These are phyloP conservation scores for Melipona quadrifasciata DNA, from an alignment of 1,140 invertebrate genomes.

Conservation along the genomic window DNA sequence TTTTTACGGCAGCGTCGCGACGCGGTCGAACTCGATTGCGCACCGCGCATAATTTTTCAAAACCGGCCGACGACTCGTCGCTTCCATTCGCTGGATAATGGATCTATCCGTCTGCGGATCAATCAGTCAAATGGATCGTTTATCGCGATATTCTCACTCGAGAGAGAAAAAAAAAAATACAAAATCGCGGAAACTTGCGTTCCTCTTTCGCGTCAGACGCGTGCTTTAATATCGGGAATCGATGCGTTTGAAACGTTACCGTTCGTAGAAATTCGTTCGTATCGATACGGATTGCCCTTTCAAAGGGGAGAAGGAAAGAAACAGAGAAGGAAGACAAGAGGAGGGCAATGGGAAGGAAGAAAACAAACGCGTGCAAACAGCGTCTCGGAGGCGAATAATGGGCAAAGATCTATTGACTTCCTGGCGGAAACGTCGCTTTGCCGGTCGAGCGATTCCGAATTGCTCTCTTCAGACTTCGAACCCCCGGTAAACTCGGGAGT, in stretches of 20 bases:
- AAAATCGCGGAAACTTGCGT: neutral
- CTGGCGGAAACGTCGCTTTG: conserved; percentile 26
- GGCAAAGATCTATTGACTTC: conserved; percentile 15
- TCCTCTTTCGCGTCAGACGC: neutral
- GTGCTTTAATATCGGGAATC: conserved; percentile 27
- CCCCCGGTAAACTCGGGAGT: neutral
- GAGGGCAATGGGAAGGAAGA: too few species aligned
- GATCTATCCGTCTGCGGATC: conserved; percentile 17
- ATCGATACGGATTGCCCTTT: neutral
- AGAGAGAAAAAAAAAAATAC: neutral
- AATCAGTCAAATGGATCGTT: conserved; percentile 46
- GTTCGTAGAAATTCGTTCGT: neutral
- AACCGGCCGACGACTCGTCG: neutral
- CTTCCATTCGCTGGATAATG: conserved; percentile 7
- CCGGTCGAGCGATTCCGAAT: conserved; percentile 1
- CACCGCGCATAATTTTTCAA: conserved; percentile 7
- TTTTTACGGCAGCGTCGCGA: neutral
- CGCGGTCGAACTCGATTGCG: neutral
- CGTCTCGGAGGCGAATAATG: conserved; percentile 8
- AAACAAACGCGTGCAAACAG: conserved; percentile 20
- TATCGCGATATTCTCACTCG: neutral
- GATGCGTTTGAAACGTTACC: conserved; percentile 15
- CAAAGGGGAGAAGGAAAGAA: too few species aligned
- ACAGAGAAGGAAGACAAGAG: too few species aligned
- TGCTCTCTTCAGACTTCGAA: neutral